Evolutionary conservation across 2,888 invertebrate species (phyloP).

Genomic region (Germaria angustata): DNA sequence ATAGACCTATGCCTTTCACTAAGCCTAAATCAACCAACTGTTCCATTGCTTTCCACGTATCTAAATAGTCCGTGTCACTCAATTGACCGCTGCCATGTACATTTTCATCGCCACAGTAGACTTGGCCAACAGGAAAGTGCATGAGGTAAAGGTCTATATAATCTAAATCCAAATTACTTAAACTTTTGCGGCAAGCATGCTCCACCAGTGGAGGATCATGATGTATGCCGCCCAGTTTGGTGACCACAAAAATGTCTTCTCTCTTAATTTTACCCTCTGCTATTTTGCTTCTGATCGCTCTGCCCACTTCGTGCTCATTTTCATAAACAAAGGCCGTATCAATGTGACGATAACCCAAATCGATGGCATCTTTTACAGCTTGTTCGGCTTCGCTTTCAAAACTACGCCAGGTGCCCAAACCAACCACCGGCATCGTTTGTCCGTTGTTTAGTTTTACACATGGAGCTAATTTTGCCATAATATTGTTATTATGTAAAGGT

Average conservation of each 20-base stretch:
- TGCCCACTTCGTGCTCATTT: constrained; percentile 80
- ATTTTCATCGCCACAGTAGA: constrained; percentile 79
- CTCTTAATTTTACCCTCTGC: constrained; percentile 78
- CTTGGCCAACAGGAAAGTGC: constrained; percentile 90
- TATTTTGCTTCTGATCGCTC: constrained; percentile 79
- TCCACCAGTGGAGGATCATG: constrained; percentile 86
- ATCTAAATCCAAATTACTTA: constrained; percentile 84
- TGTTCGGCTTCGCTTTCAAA: constrained; percentile 73
- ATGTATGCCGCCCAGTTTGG: constrained; percentile 77
- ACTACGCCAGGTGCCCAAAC: constrained; percentile 84
- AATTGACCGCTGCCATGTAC: constrained; percentile 76
- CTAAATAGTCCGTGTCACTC: constrained; percentile 77
- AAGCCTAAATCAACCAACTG: constrained; percentile 75
- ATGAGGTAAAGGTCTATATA: constrained; percentile 91
- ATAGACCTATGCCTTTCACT: constrained; percentile 76
- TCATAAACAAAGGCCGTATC: constrained; percentile 81
- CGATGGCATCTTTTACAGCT: constrained; percentile 80
- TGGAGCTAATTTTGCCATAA: constrained; percentile 77
- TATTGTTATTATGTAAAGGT: background rate
- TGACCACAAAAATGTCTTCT: constrained; percentile 78
- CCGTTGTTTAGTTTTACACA: constrained; percentile 84
- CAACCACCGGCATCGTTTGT: constrained; percentile 84
- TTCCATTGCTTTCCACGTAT: constrained; percentile 79
- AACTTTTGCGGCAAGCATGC: constrained; percentile 83
- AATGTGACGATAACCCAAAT: constrained; percentile 81